These are phyloP conservation scores for Heliconius melpomene DNA, from an alignment of 1,140 invertebrate genomes.

Conservation along the genomic window DNA sequence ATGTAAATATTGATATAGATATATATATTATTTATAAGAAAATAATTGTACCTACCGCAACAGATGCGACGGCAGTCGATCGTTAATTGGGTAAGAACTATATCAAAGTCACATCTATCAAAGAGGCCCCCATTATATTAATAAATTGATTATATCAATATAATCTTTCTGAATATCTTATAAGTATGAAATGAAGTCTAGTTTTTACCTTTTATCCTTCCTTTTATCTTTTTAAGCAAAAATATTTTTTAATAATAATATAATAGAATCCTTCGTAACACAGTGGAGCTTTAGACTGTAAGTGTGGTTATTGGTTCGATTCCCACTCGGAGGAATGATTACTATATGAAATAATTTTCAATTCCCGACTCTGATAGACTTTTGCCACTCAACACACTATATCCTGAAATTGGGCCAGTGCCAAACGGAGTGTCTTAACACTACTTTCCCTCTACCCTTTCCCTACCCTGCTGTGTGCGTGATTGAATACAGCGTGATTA, in stretches of 20 bases:
- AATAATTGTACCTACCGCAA: not conserved
- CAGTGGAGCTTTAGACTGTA: not conserved
- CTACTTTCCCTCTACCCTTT: too few species aligned
- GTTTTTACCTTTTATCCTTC: not conserved
- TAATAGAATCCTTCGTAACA: not conserved
- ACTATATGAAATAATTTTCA: too few species aligned
- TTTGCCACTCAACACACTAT: too few species aligned
- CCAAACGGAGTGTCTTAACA: too few species aligned
- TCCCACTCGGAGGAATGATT: too few species aligned
- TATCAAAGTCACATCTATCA: not conserved
- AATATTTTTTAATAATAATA: too few species aligned
- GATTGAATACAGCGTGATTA: too few species aligned
- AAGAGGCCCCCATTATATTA: not conserved
- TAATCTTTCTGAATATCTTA: not conserved
- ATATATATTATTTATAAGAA: not conserved
- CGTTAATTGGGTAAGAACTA: not conserved
- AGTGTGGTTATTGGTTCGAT: too few species aligned
- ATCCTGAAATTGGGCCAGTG: too few species aligned
- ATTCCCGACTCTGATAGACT: too few species aligned
- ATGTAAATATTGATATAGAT: too few species aligned
- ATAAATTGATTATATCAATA: slow-evolving; percentile 3
- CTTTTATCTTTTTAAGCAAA: not conserved
- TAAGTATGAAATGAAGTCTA: not conserved
- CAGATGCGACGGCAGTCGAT: not conserved
- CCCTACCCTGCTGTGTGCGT: too few species aligned